Evolutionary conservation across 2,888 invertebrate genomes (phyloP), one percentile per base, ranked within the genome.

Genomic region (Opisthograptis luteolata): DNA sequence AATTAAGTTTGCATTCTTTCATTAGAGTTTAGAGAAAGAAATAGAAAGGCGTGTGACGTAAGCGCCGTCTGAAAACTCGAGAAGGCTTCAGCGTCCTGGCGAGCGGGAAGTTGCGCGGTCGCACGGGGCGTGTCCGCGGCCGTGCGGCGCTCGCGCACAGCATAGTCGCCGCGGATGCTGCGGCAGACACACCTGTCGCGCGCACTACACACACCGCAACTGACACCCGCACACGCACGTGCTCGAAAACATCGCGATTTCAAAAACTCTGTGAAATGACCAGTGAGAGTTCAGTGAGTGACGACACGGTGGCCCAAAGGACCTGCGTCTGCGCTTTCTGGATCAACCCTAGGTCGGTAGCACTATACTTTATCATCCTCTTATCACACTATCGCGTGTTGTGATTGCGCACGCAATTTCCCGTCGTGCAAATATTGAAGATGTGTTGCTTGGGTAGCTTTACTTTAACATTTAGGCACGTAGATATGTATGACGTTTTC

Each of bases 141-240:
- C 10, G 13, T 10, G 32, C 42, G 36, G 58, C 62, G 68, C 68
- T 58, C 45, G 60, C 62, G 63, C 87, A 88, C 72, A 85, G 63
- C 87, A 88, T 72, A 85, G 73, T 79, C 79, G 80, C 73, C 69
- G 78, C 78, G 83, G 87, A 88, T 84, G 88, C 87, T 88, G 88
- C 81, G 81, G 76, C 78, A 73, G 62, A 67, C 86, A 79, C 84
- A 86, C 87, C 80, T 84, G 83, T 78, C 72, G 61, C 50, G 56
- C 71, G 60, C 50, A 68, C 62, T 14, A 36, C 13, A 3, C 52
- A 62, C 55, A 36, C 55, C 44, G 60, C 56, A 34, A 53, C 45
- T 61, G 44, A 40, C 56, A 58, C 69, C 61, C 63, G 60, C 37
- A 28, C 53, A 48, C 59, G 55, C 70, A 72, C 72, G 69, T 70